A percentile compares a stretch with the other conserved stretches of the same genome.
Conservation (phyloP, 2,888 invertebrate genomes). For the Caenorhabditis uteleia region DNA sequence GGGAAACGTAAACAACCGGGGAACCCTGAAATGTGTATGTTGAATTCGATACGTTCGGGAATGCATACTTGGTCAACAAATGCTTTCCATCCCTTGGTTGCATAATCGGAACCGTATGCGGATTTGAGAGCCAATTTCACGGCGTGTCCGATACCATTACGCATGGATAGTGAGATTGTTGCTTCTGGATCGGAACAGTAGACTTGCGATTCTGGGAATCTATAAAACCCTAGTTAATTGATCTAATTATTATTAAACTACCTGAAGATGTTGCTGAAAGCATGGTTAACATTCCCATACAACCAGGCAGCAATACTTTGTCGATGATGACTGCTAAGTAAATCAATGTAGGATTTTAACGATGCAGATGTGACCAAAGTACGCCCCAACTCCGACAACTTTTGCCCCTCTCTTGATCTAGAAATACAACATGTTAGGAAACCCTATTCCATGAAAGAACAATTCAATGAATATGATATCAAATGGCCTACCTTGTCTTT, state of each 20-base stretch:
- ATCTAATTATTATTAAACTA: conserved; percentile 25
- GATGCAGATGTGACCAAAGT: conserved; percentile 59
- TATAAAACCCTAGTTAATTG: no score
- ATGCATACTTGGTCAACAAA: conserved; percentile 57
- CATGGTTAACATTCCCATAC: conserved; percentile 52
- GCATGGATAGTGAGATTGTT: conserved; percentile 45
- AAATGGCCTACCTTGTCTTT: conserved; percentile 40
- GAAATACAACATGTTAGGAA: neutral
- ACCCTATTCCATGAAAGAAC: neutral
- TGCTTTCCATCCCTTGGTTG: conserved; percentile 52
- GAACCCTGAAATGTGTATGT: no score
- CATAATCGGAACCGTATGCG: conserved; percentile 51
- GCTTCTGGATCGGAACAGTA: conserved; percentile 56
- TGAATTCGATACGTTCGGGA: conserved; percentile 9
- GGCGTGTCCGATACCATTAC: conserved; percentile 59
- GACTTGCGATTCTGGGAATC: conserved; percentile 51
- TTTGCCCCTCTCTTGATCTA: conserved; percentile 49
- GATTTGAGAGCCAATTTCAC: conserved; percentile 54
- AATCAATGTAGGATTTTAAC: conserved; percentile 61
- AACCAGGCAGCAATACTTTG: conserved; percentile 60
- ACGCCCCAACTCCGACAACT: conserved; percentile 57
- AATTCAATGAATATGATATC: conserved; percentile 9
- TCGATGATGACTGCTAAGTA: conserved; percentile 56
- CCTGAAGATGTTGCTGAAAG: conserved; percentile 45
- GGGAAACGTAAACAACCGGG: conserved; percentile 62